phyloP scores from a whole-genome alignment of 2,113 vertebrate genomes.

The Oncorhynchus nerka region DNA sequence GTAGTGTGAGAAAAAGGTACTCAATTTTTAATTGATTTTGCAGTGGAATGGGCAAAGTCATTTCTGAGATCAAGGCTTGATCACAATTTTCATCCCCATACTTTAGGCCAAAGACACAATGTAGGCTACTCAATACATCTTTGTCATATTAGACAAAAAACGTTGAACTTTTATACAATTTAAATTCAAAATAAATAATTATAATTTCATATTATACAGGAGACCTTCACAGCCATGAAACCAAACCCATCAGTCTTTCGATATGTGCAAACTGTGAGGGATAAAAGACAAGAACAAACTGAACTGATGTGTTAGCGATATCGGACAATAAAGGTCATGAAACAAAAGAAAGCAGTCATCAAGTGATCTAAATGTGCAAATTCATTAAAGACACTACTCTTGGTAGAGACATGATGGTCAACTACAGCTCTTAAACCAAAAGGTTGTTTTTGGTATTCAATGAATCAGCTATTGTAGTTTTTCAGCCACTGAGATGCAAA shows the following conservation, averaged over 20 bases:
- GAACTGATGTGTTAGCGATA: background rate
- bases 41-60: too few relatives aligned
- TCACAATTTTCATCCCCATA: too few relatives aligned
- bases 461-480: background rate
- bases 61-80: too few relatives aligned
- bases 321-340: conserved; percentile 24
- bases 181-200: conserved; percentile 72
- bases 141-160: background rate
- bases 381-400: conserved; percentile 22
- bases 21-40: too few relatives aligned
- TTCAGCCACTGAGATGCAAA: background rate
- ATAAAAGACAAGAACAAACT: conserved; percentile 51
- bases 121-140: background rate
- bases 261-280: conserved; percentile 66
- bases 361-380: conserved; percentile 48
- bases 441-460: background rate
- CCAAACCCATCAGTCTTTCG: conserved; percentile 39
- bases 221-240: conserved; percentile 62
- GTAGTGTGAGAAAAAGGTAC: too few relatives aligned
- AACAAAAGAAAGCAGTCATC: conserved; percentile 24
- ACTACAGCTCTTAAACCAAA: conserved; percentile 37
- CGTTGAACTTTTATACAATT: background rate
- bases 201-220: conserved; percentile 65
- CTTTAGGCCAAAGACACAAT: background rate
- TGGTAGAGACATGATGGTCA: conserved; percentile 8